phyloP scores from a whole-genome alignment of 2,113 vertebrate species.

The Dasyurus viverrinus region DNA sequence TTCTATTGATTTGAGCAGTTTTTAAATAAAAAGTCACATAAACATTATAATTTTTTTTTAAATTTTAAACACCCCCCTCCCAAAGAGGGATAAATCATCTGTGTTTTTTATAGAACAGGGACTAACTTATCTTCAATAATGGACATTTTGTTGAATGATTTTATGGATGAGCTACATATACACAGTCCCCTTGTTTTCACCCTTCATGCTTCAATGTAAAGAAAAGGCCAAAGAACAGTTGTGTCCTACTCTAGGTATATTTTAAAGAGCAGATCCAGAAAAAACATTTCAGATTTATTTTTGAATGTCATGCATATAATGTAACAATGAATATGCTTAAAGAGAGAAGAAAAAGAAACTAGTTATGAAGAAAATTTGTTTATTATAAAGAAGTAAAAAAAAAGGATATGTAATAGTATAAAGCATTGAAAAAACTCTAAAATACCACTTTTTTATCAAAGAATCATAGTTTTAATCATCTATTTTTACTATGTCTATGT shows the following conservation, averaged over 20 bases:
- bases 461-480: background rate
- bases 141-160: slow-evolving; percentile 63
- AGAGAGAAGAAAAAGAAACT: slow-evolving; percentile 11
- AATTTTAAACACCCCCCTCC: slow-evolving; percentile 37
- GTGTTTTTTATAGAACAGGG: slow-evolving; percentile 65
- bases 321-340: slow-evolving; percentile 25
- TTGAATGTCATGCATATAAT: slow-evolving; percentile 16
- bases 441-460: background rate
- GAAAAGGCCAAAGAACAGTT: slow-evolving; percentile 32
- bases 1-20: slow-evolving; percentile 64
- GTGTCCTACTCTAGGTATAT: slow-evolving; percentile 16
- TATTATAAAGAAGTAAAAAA: background rate
- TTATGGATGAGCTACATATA: slow-evolving; percentile 54
- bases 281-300: slow-evolving; percentile 31
- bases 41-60: slow-evolving; percentile 70
- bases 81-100: slow-evolving; percentile 43
- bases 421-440: background rate
- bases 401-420: background rate
- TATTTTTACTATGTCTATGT: background rate
- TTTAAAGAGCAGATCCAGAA: slow-evolving; percentile 62
- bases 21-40: slow-evolving; percentile 66
- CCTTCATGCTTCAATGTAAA: slow-evolving; percentile 55
- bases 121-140: slow-evolving; percentile 69
- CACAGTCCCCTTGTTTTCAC: slow-evolving; percentile 61
- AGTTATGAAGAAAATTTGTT: background rate